phyloP scores from a whole-genome alignment of 2,888 invertebrate genomes.

The Lasioglossum malachurum region DNA sequence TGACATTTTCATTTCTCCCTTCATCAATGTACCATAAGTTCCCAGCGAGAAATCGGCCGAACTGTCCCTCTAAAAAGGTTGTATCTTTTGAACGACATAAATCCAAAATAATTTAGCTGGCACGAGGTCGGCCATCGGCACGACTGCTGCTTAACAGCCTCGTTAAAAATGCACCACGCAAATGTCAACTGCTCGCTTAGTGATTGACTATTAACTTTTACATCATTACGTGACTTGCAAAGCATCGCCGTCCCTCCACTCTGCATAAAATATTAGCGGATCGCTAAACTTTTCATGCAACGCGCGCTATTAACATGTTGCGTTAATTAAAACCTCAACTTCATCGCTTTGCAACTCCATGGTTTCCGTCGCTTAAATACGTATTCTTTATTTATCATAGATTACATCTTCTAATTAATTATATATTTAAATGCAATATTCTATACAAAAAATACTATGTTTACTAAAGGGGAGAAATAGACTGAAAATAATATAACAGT shows the following conservation, averaged over 20 bases:
- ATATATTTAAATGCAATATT: not conserved
- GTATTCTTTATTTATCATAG: too few species aligned
- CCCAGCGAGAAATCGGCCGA: not conserved
- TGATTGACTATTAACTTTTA: conserved; percentile 39
- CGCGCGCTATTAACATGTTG: not conserved
- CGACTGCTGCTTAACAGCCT: conserved; percentile 19
- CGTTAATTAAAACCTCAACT: not conserved
- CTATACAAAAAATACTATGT: too few species aligned
- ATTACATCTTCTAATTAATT: not conserved
- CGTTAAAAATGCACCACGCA: conserved; percentile 33
- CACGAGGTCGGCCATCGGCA: not conserved
- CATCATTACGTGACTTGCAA: conserved; percentile 27
- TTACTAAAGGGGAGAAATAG: too few species aligned
- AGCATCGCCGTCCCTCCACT: not conserved
- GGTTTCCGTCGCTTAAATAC: not conserved
- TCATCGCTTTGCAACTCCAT: not conserved
- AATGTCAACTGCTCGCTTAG: conserved; percentile 23
- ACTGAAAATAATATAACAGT: too few species aligned
- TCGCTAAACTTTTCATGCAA: not conserved
- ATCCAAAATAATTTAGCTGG: conserved; percentile 60
- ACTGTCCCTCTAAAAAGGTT: not conserved
- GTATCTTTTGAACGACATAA: conserved; percentile 34
- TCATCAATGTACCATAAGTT: conserved; percentile 24
- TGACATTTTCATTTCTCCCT: conserved; percentile 25
- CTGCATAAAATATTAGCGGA: not conserved